phyloP scores from a whole-genome alignment of 2,113 vertebrate species.

The Megaceryle maxima region DNA sequence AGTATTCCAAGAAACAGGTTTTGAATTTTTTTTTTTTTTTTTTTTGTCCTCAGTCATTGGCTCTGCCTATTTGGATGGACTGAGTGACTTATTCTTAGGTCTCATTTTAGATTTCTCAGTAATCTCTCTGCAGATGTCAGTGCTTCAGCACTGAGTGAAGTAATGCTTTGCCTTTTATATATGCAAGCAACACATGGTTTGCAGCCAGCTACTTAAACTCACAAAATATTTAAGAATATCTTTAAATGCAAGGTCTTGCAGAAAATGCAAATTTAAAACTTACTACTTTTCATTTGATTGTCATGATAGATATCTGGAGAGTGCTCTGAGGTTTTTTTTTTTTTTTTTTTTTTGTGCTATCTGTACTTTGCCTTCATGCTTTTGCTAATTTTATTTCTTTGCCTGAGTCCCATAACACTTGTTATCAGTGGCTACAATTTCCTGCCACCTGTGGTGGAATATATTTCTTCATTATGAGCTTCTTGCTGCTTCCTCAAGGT shows the following conservation, averaged over 20 bases:
- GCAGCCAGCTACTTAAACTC: conserved; percentile 11
- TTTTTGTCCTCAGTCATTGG: not conserved
- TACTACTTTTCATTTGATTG: conserved; percentile 8
- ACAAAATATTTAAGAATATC: conserved; percentile 2
- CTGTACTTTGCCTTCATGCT: conserved; percentile 33
- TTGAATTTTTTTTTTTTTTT: not conserved
- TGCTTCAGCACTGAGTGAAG: not conserved
- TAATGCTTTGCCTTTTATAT: not conserved
- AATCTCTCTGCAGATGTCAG: conserved; percentile 5
- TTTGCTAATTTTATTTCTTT: conserved; percentile 36
- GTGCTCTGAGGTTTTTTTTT: not conserved
- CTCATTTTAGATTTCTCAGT: not conserved
- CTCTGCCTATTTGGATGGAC: not conserved
- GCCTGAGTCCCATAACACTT: conserved; percentile 13
- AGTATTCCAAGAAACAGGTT: not conserved
- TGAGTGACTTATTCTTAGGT: not conserved
- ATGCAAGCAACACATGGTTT: conserved; percentile 6
- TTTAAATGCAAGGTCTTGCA: conserved; percentile 37
- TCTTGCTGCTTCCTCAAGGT: conserved; percentile 25
- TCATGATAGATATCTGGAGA: conserved; percentile 34
- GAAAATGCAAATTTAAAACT: conserved; percentile 33
- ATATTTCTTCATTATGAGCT: conserved; percentile 44
- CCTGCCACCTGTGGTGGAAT: conserved; percentile 53
- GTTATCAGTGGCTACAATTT: conserved; percentile 48
- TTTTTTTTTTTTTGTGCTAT: not conserved